Evolutionary conservation across 53 echinoderm and acorn worm species (phyloP).

Genomic region (Temnopleurus reevesii): DNA sequence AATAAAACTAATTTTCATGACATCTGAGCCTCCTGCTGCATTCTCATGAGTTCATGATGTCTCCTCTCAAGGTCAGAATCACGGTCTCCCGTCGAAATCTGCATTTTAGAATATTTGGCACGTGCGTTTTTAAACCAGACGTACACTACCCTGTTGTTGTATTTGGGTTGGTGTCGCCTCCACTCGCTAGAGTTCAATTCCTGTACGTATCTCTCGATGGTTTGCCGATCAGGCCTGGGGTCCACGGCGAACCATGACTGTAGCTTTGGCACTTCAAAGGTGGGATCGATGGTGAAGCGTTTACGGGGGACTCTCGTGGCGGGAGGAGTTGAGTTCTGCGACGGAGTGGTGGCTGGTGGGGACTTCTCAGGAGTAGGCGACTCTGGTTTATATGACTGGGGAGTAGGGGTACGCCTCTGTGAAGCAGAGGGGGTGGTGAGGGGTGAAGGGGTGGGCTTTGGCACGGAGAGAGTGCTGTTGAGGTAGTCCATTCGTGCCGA

Average conservation of each 20-base stretch:
- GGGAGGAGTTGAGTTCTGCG: neutral
- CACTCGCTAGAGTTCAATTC: constrained; percentile 91
- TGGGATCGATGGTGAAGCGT: constrained; percentile 92
- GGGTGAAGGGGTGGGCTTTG: constrained; percentile 21
- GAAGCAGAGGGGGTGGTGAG: constrained; percentile 31
- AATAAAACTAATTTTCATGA: too few relatives aligned
- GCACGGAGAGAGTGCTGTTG: constrained; percentile 38
- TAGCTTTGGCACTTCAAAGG: constrained; percentile 88
- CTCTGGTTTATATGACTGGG: constrained; percentile 29
- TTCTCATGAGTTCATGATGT: constrained; percentile 12
- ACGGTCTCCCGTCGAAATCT: constrained; percentile 42
- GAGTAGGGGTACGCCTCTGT: constrained; percentile 1
- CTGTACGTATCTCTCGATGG: constrained; percentile 80
- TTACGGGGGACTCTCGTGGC: constrained; percentile 63
- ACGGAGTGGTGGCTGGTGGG: constrained; percentile 33
- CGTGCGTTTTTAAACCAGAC: constrained; percentile 99
- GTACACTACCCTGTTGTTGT: constrained; percentile 83
- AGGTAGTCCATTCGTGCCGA: constrained; percentile 26
- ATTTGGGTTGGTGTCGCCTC: constrained; percentile 84
- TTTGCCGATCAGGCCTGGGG: constrained; percentile 86
- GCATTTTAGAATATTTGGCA: constrained; percentile 84
- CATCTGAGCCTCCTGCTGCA: constrained; percentile 43
- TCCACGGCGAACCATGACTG: constrained; percentile 88
- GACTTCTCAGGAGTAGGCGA: constrained; percentile 29
- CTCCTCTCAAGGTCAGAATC: constrained; percentile 9